Evolutionary conservation across 2,113 vertebrate species (phyloP), one percentile per base, ranked within the genome.

Genomic region (Oncorhynchus kisutch): DNA sequence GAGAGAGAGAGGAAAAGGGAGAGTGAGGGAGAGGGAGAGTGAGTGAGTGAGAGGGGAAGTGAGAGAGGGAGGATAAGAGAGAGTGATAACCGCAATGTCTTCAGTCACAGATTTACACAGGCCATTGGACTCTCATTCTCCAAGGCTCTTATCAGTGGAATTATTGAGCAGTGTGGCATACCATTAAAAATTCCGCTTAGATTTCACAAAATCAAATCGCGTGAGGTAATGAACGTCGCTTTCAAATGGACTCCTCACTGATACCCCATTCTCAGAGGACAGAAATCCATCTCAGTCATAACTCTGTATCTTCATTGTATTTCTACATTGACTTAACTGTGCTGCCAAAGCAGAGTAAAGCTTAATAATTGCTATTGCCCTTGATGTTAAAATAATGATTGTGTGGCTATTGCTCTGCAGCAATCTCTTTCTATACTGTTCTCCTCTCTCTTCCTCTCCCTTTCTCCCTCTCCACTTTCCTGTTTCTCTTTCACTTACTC

Each of bases 151-250:
- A 92, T 92, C 91, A 77, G 84, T 18, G 73, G 78, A 88, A 85
- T 92, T 91, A 91, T 90, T 91, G 91, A 91, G 88, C 89, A 90
- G 87, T 82, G 84, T 87, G 87, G 86, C 86, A 86, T 72, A 79
- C 90, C 88, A 88, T 92, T 90, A 90, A 92, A 91, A 92, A 89
- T 92, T 92, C 90, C 88, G 91, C 91, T 92, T 90, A 89, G 88
- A 90, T 91, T 92, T 92, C 91, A 90, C 88, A 90, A 92, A 92
- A 89, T 88, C 87, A 86, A 89, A 90, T 87, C 87, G 88, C 80
- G 81, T 76, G 54, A 88, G 89, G 88, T 91, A 90, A 91, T 90
- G 88, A 90, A 88, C 81, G 79, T 75, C 45, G 85, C 84, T 51
- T 82, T 86, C 83, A 88, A 89, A 90, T 80, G 86, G 89, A 83